Base-by-base conservation (phyloP, 2,888 invertebrate species). In the Micoletzkya japonica region DNA sequence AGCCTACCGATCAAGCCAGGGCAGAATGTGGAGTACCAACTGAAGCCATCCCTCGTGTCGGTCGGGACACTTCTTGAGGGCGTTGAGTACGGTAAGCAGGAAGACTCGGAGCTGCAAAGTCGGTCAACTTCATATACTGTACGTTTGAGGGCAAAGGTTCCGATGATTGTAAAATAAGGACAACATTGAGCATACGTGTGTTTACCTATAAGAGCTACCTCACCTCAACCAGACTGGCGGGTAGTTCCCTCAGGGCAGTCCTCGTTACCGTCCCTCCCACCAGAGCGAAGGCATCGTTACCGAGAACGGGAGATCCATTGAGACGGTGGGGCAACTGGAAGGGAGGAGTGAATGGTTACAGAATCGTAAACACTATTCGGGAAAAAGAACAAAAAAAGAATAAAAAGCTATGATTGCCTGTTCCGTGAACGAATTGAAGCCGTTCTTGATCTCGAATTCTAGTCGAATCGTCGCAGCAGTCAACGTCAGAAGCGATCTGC, bases 11-110 rank as follows among this genome's bases (percentile, higher is more conserved):
- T 85, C 91, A 86, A 93, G 90, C 86, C 91, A 93, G 14, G 92
- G 93, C 50, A 93, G 87, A 68, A 92, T 90, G 32, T 91, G 90
- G 1, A 92, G 91, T 10, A 93, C 90, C 86, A 93, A 89, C 73
- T 91, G 90, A 39, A 93, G 90, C 93, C 93, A 93, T 82, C 92
- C 91, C 75, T 91, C 90, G 86, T 93, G 93, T 20, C 82, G 69
- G 36, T 77, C 76, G 7, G 82, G 81, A 39, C 76, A 75, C 28
- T 76, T 73, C 82, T 91, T 91, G 70, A 93, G 87, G 4, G 93
- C 92, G 81, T 90, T 91, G 78, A 92, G 88, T 63, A 93, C 90
- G 36, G 92, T 91, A 28, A 91, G 90, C 37, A 93, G 87, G 85
- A 94, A 93, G 89, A 93, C 91, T 36, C 91, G 91, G 85, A 93